These are phyloP conservation scores for Drosophila punjabiensis DNA, from an alignment of 1,140 invertebrate genomes.

Conservation along the genomic window DNA sequence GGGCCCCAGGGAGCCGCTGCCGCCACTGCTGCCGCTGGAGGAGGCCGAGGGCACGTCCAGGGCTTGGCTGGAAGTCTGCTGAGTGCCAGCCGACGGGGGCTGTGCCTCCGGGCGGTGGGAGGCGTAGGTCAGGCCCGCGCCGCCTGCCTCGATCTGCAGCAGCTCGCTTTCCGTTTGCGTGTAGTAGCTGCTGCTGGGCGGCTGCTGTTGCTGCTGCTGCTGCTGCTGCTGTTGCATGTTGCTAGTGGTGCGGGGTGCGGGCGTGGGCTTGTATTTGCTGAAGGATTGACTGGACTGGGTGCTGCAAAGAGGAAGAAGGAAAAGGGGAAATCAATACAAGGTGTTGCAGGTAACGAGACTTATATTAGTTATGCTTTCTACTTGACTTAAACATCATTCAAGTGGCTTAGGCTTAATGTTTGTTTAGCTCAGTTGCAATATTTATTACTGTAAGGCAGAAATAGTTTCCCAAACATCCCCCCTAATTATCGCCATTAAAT, in stretches of 20 bases:
- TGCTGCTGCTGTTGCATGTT: conserved; percentile 71
- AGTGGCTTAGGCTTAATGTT: background rate
- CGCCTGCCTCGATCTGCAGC: conserved; percentile 77
- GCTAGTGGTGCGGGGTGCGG: conserved; percentile 57
- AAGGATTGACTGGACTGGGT: conserved; percentile 14
- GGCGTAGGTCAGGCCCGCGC: conserved; percentile 51
- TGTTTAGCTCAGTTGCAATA: background rate
- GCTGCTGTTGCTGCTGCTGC: conserved; percentile 72
- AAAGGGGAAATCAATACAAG: conserved; percentile 11
- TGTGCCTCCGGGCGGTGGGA: conserved; percentile 31
- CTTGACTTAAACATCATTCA: background rate
- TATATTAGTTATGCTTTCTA: conserved; percentile 2
- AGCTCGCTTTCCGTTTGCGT: conserved; percentile 83
- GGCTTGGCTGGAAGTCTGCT: conserved; percentile 49
- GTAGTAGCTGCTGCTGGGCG: conserved; percentile 79
- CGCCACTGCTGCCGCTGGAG: conserved; percentile 50
- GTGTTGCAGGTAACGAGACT: background rate
- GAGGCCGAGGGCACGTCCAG: conserved; percentile 64
- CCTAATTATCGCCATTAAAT: background rate
- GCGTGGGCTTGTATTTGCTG: conserved; percentile 67
- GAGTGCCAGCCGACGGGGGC: conserved; percentile 14
- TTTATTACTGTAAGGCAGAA: too few relatives aligned
- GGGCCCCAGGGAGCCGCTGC: conserved; percentile 57
- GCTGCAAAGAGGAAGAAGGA: conserved; percentile 31
- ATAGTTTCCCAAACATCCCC: accelerated